Evolutionary conservation across 1,140 invertebrate genomes (phyloP).

Genomic region (Probaryconus sp.): DNA sequence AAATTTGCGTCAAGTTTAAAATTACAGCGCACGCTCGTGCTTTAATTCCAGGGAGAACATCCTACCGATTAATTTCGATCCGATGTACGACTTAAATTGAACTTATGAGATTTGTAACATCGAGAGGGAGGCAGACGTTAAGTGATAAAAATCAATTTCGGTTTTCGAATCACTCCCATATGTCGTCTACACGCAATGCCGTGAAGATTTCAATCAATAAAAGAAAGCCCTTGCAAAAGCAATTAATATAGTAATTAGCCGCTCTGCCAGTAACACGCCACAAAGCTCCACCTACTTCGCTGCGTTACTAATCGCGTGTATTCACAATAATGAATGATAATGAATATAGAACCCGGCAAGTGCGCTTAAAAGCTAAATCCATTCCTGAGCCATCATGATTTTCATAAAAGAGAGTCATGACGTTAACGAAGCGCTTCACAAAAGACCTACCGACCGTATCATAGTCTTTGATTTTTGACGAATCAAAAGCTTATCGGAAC

Average conservation of each 20-base stretch:
- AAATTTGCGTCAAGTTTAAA: constrained; percentile 10
- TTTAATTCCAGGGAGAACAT: not conserved
- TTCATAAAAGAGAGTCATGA: too few relatives aligned
- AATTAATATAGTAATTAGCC: constrained; percentile 73
- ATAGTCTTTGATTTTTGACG: not conserved
- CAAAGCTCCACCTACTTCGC: constrained; percentile 60
- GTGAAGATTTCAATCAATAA: constrained; percentile 52
- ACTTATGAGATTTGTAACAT: constrained; percentile 18
- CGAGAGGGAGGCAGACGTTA: constrained; percentile 4
- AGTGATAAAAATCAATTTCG: constrained; percentile 35
- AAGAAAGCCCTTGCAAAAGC: constrained; percentile 53
- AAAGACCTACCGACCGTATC: too few relatives aligned
- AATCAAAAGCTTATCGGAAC: too few relatives aligned
- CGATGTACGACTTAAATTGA: constrained; percentile 39
- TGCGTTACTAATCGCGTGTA: constrained; percentile 35
- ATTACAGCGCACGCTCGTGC: not conserved
- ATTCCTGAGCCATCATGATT: not conserved
- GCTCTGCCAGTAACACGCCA: constrained; percentile 60
- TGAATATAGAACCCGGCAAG: constrained; percentile 13
- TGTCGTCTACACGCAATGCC: not conserved
- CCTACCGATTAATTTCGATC: constrained; percentile 6
- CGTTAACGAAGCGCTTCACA: too few relatives aligned
- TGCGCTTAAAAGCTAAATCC: not conserved
- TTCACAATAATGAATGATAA: constrained; percentile 48
- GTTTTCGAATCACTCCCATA: constrained; percentile 3